Evolutionary conservation across 35 echinoderm and acorn worm species (phyloP).

Genomic region (Eucidaris tribuloides): DNA sequence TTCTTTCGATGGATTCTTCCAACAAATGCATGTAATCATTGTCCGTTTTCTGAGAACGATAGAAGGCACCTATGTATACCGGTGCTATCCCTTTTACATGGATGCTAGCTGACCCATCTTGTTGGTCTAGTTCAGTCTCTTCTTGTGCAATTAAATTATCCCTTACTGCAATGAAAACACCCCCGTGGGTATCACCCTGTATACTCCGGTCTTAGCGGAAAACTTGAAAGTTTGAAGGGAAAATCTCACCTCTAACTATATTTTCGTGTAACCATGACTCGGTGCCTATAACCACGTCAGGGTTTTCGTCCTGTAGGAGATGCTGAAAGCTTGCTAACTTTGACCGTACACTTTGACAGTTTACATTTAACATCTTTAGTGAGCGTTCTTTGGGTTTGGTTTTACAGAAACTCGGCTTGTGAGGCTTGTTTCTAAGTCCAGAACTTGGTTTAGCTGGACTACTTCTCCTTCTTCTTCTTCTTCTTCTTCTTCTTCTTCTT

Average conservation of each 20-base stretch:
- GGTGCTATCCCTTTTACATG: constrained; percentile 34
- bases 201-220: constrained; percentile 38
- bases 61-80: constrained; percentile 32
- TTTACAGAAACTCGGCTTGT: not conserved
- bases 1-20: no score
- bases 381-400: not conserved
- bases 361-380: constrained; percentile 32
- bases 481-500: no score
- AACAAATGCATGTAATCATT: not conserved
- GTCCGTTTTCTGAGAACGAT: constrained; percentile 28
- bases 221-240: constrained; percentile 25
- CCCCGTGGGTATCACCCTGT: constrained; percentile 9
- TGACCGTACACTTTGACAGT: constrained; percentile 42
- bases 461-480: no score
- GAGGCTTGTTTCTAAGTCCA: not conserved
- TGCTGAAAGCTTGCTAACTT: no score
- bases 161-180: constrained; percentile 13
- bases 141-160: constrained; percentile 20
- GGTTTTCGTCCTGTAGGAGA: no score
- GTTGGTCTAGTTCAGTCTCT: constrained; percentile 33
- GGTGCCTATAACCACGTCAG: no score
- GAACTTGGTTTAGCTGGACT: not conserved
- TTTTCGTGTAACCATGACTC: no score
- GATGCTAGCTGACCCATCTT: constrained; percentile 31
- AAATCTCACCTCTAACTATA: no score